Conservation (phyloP, 2,113 vertebrate genomes). For the Corythornis madagascariensis region DNA sequence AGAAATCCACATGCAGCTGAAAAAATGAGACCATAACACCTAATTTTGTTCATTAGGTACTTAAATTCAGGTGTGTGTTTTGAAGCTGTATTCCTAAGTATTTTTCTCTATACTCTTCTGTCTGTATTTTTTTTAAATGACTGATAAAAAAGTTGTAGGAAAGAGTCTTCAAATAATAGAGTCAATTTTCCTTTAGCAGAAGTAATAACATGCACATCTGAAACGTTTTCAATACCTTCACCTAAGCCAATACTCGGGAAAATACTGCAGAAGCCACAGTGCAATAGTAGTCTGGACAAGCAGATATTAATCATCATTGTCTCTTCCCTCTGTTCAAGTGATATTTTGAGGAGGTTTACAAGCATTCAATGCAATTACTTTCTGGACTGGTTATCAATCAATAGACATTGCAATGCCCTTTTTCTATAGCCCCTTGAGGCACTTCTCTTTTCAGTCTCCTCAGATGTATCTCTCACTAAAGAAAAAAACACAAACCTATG, state of each 20-base stretch:
- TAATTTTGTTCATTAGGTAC: neutral
- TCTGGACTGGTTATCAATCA: slow-evolving; percentile 2
- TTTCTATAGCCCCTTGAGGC: neutral
- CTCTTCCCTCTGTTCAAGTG: neutral
- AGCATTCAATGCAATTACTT: neutral
- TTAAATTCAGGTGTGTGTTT: neutral
- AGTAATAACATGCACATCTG: neutral
- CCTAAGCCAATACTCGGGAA: neutral
- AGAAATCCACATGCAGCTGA: neutral
- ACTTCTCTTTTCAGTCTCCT: neutral
- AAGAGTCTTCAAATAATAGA: neutral
- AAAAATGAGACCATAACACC: neutral
- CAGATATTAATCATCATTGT: neutral
- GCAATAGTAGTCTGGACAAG: neutral
- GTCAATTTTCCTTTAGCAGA: neutral
- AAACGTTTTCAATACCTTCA: slow-evolving; percentile 5
- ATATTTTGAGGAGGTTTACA: neutral
- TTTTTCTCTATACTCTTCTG: neutral
- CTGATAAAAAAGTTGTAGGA: neutral
- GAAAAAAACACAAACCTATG: neutral
- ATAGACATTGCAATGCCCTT: neutral
- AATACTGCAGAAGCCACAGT: neutral
- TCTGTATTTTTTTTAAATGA: neutral
- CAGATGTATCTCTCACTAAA: neutral
- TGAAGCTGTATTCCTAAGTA: neutral